These are phyloP conservation scores for Neoniphon sammara DNA, from an alignment of 2,797 vertebrate genomes.

Conservation along the genomic window DNA sequence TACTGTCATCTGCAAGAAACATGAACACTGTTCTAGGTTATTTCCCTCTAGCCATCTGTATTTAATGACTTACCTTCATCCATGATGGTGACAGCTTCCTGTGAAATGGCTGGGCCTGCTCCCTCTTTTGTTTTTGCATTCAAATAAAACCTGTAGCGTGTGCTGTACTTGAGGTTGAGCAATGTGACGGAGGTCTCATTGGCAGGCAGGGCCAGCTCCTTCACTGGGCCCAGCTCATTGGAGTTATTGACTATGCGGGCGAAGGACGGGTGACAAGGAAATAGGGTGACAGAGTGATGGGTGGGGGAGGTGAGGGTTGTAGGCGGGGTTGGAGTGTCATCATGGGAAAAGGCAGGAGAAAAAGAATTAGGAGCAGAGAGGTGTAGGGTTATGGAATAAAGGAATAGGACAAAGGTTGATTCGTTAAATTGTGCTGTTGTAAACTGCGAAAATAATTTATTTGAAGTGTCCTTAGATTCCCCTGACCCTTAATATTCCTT, in stretches of 20 bases:
- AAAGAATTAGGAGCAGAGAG: slow-evolving; percentile 57
- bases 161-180: slow-evolving; percentile 93
- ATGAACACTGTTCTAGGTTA: neutral
- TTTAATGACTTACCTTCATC: slow-evolving; percentile 91
- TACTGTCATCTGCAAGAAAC: slow-evolving; percentile 6
- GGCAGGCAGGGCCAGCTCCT: slow-evolving; percentile 90
- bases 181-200: slow-evolving; percentile 93
- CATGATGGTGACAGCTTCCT: slow-evolving; percentile 90
- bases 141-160: slow-evolving; percentile 98
- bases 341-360: slow-evolving; percentile 54
- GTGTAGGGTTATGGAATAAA: slow-evolving; percentile 62
- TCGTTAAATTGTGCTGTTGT: slow-evolving; percentile 67
- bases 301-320: slow-evolving; percentile 39
- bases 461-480: slow-evolving; percentile 48
- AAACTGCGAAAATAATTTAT: slow-evolving; percentile 46
- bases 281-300: slow-evolving; percentile 37
- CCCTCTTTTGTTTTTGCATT: slow-evolving; percentile 90
- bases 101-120: slow-evolving; percentile 88
- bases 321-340: slow-evolving; percentile 41
- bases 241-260: slow-evolving; percentile 91
- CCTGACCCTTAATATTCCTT: slow-evolving; percentile 11
- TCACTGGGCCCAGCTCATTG: slow-evolving; percentile 90
- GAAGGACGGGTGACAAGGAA: slow-evolving; percentile 57
- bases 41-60: slow-evolving; percentile 28
- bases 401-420: slow-evolving; percentile 69